A percentile compares a stretch with the other conserved stretches of the same genome.
phyloP scores from a whole-genome alignment of 1,140 invertebrate species.

The Aphaenogaster floridana region DNA sequence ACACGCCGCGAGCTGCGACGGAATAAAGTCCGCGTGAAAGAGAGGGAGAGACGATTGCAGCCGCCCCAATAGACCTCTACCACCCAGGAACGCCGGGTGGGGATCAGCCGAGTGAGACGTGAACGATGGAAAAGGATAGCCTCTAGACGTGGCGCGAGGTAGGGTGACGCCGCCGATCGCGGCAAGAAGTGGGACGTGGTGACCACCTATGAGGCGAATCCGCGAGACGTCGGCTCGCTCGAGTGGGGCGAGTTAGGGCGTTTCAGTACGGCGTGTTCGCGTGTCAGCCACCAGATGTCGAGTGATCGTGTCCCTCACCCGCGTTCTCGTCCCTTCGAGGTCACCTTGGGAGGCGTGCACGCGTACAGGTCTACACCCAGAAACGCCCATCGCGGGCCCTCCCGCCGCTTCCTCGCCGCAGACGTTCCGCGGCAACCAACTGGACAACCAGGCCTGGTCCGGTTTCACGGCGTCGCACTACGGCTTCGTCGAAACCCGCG shows the following conservation, averaged over 20 bases:
- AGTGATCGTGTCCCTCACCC: constrained; percentile 53
- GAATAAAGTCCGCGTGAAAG: constrained; percentile 41
- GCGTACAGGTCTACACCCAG: constrained; percentile 74
- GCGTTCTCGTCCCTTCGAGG: constrained; percentile 48
- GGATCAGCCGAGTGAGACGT: constrained; percentile 33
- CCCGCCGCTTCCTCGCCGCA: constrained; percentile 80
- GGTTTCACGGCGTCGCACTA: constrained; percentile 76
- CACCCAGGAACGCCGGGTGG: constrained; percentile 22
- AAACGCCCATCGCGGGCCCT: constrained; percentile 84
- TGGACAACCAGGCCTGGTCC: constrained; percentile 82
- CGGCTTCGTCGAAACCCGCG: constrained; percentile 81
- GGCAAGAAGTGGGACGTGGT: constrained; percentile 20
- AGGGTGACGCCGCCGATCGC: constrained; percentile 8
- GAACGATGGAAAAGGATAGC: background rate
- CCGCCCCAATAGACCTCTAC: constrained; percentile 61
- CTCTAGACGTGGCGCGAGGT: constrained; percentile 10
- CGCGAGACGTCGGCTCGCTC: background rate
- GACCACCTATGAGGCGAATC: constrained; percentile 20
- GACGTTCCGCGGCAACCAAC: constrained; percentile 86
- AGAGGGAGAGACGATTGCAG: constrained; percentile 58
- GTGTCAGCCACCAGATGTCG: constrained; percentile 67
- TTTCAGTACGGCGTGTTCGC: constrained; percentile 45
- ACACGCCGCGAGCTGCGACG: constrained; percentile 54
- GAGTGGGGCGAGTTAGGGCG: constrained; percentile 63
- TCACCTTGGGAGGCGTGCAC: constrained; percentile 68